phyloP scores from a whole-genome alignment of 2,113 vertebrate species.

The Rhombomys opimus region DNA sequence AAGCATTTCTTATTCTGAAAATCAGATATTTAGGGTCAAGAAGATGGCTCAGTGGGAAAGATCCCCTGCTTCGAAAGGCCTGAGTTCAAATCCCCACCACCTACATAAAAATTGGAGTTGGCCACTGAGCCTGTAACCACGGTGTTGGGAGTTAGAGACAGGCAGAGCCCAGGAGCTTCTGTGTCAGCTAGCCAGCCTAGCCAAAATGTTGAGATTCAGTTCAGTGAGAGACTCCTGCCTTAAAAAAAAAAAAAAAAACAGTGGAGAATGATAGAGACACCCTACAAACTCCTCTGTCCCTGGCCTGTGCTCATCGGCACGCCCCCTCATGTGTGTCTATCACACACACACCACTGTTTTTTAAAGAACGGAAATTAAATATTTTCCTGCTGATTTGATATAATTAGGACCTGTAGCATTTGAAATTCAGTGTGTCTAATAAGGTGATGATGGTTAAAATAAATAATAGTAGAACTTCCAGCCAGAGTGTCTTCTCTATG shows the following conservation, averaged over 20 bases:
- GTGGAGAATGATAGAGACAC: too few relatives aligned
- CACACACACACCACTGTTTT: not conserved
- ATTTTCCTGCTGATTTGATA: not conserved
- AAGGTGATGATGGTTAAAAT: not conserved
- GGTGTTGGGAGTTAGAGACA: not conserved
- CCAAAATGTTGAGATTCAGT: not conserved
- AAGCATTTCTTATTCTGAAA: not conserved
- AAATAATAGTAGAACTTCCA: not conserved
- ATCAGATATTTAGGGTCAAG: not conserved
- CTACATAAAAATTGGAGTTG: not conserved
- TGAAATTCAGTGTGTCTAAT: constrained; percentile 26
- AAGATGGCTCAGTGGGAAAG: not conserved
- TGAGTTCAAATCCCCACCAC: not conserved
- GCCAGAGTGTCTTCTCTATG: not conserved
- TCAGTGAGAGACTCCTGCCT: not conserved
- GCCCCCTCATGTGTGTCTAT: not conserved
- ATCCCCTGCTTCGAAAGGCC: not conserved
- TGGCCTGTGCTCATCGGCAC: not conserved
- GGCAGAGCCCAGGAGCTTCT: not conserved
- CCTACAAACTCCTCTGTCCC: not conserved
- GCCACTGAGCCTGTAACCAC: not conserved
- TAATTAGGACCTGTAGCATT: not conserved
- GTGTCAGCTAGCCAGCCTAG: not conserved
- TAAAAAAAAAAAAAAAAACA: not conserved
- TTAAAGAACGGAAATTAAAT: not conserved